Conservation (phyloP, 1,140 invertebrate species). For the Cataglyphis hispanica region DNA sequence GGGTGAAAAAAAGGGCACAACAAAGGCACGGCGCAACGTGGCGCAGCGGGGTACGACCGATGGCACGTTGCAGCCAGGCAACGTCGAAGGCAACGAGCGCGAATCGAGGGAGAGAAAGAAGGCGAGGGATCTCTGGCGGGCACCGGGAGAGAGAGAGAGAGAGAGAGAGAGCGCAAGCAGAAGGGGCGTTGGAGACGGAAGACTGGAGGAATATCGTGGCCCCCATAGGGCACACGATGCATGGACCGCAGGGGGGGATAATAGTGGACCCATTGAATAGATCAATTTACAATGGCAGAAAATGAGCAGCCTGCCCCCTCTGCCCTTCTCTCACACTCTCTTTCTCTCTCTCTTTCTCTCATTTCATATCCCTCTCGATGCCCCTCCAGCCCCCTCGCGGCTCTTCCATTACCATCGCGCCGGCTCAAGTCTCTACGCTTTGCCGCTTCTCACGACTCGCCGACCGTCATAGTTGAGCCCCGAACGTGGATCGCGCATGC, state of each 20-base stretch:
- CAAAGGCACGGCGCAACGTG: slow-evolving; percentile 75
- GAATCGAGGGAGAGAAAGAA: slow-evolving; percentile 38
- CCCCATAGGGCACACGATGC: slow-evolving; percentile 74
- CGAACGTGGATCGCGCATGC: slow-evolving; percentile 65
- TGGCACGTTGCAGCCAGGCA: slow-evolving; percentile 68
- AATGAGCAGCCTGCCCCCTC: slow-evolving; percentile 79
- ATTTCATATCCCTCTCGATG: slow-evolving; percentile 18
- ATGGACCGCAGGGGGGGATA: slow-evolving; percentile 77
- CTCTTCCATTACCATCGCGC: slow-evolving; percentile 22
- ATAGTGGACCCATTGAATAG: slow-evolving; percentile 83
- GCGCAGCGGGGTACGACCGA: slow-evolving; percentile 77
- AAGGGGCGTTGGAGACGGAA: slow-evolving; percentile 51
- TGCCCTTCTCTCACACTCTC: not conserved
- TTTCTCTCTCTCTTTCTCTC: slow-evolving; percentile 31
- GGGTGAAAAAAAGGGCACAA: slow-evolving; percentile 75
- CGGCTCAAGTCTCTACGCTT: slow-evolving; percentile 62
- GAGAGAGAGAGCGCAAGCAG: slow-evolving; percentile 56
- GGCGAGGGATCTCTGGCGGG: slow-evolving; percentile 59
- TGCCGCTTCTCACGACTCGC: slow-evolving; percentile 69
- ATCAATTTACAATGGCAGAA: slow-evolving; percentile 85
- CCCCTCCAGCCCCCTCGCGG: slow-evolving; percentile 35
- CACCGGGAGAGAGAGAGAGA: slow-evolving; percentile 36
- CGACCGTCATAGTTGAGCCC: slow-evolving; percentile 54
- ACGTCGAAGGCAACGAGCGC: slow-evolving; percentile 54
- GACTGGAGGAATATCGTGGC: slow-evolving; percentile 76